A percentile compares a stretch with the other conserved stretches of the same genome.
Conservation (phyloP, 2,113 vertebrate species). For the Tragulus kanchil region DNA sequence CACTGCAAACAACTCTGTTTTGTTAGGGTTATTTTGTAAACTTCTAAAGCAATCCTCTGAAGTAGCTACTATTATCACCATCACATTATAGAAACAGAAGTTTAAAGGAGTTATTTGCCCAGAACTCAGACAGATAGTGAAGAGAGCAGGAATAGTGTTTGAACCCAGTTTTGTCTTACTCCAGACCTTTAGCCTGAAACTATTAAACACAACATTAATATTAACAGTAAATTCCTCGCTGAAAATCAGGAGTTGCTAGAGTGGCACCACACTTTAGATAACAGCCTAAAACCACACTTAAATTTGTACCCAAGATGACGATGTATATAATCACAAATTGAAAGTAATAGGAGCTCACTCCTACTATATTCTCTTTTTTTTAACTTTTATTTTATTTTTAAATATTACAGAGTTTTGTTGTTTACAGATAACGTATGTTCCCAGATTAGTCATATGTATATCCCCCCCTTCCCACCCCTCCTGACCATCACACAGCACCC, state of each 20-base stretch:
- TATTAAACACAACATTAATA: neutral
- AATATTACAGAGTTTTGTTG: too few species aligned
- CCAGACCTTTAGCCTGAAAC: neutral
- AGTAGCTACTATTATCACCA: neutral
- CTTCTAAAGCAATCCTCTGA: neutral
- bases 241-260: conserved; percentile 32
- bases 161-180: neutral
- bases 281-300: conserved; percentile 54
- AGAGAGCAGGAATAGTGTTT: neutral
- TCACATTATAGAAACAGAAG: neutral
- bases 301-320: conserved; percentile 14
- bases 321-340: conserved; percentile 19
- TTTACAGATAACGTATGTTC: too few species aligned
- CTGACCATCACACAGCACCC: too few species aligned
- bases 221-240: neutral
- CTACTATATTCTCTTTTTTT: neutral
- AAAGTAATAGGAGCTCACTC: neutral
- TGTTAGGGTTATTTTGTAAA: neutral
- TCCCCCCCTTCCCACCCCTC: too few species aligned
- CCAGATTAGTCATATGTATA: too few species aligned
- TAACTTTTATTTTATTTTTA: too few species aligned
- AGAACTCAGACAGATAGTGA: neutral
- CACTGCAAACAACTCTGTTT: neutral
- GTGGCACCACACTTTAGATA: conserved; percentile 24
- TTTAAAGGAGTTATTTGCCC: neutral